Conservation (phyloP, 2,888 invertebrate species). For the Eristalinus sepulchralis region DNA sequence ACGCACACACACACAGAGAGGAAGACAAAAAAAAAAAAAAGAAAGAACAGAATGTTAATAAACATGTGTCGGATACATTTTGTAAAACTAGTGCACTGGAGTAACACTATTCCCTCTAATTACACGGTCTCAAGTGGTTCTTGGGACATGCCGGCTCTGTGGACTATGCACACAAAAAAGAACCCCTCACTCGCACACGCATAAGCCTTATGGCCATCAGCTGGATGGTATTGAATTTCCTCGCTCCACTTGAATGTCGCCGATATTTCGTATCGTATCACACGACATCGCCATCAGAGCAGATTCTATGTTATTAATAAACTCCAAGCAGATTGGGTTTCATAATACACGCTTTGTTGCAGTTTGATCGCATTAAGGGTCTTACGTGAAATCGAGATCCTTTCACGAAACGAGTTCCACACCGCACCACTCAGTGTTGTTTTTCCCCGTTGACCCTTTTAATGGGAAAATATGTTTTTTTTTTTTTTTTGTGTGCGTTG, state of each 20-base stretch:
- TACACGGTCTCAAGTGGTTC: constrained; percentile 59
- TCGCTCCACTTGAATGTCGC: constrained; percentile 66
- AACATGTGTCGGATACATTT: constrained; percentile 63
- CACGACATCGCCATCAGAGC: constrained; percentile 2
- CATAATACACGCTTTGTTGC: constrained; percentile 65
- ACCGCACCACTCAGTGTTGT: neutral
- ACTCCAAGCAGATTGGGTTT: constrained; percentile 61
- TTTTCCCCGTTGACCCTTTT: constrained; percentile 56
- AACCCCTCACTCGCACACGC: constrained; percentile 9
- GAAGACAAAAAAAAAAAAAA: constrained; percentile 47
- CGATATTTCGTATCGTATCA: constrained; percentile 48
- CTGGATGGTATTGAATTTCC: constrained; percentile 68
- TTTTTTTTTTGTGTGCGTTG: neutral
- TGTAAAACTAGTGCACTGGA: constrained; percentile 60
- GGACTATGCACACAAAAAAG: constrained; percentile 28
- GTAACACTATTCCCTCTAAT: constrained; percentile 69
- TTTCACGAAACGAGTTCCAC: constrained; percentile 36
- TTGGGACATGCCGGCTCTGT: neutral
- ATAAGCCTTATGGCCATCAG: constrained; percentile 69
- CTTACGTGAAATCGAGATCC: constrained; percentile 67
- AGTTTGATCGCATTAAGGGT: constrained; percentile 70
- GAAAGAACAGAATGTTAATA: constrained; percentile 10
- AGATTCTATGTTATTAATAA: constrained; percentile 59
- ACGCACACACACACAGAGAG: constrained; percentile 31
- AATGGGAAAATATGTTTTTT: constrained; percentile 59